Evolutionary conservation across 2,888 invertebrate species (phyloP), one percentile per base, ranked within the genome.

Genomic region (Pharmacophagus antenor): DNA sequence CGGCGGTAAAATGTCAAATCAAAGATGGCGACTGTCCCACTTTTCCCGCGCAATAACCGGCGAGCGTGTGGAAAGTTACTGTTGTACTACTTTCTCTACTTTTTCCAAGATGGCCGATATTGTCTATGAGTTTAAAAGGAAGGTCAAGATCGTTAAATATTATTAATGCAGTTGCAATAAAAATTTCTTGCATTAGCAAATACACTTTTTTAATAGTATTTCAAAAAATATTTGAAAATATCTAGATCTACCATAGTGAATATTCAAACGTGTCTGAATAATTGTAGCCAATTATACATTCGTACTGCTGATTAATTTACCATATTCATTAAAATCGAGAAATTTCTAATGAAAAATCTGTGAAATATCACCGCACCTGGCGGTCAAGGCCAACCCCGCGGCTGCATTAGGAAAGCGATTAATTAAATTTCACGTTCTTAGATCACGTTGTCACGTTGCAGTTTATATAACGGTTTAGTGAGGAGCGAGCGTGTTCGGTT

Each of bases 21-120:
- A 80, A 87, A 88, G 71, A 87, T 87, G 88, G 86, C 88, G 71
- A 76, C 56, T 79, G 89, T 75, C 89, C 88, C 77, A 90, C 90
- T 88, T 89, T 88, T 89, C 84, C 86, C 85, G 82, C 82, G 83
- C 84, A 83, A 77, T 79, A 81, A 81, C 78, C 82, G 77, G 74
- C 77, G 73, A 77, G 76, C 79, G 84, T 82, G 84, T 89, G 89
- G 90, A 90, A 90, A 90, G 90, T 90, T 89, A 87, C 88, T 78
- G 77, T 76, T 83, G 89, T 82, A 88, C 90, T 90, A 89, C 90
- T 90, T 90, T 90, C 90, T 88, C 90, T 83, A 83, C 88, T 88
- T 88, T 89, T 90, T 86, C 86, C 84, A 88, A 89, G 80, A 89
- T 88, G 88, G 88, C 86, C 72, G 78, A 70, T 75, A 72, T 76